phyloP scores from a whole-genome alignment of 2,888 invertebrate genomes.

The Cataglyphis cursor region DNA sequence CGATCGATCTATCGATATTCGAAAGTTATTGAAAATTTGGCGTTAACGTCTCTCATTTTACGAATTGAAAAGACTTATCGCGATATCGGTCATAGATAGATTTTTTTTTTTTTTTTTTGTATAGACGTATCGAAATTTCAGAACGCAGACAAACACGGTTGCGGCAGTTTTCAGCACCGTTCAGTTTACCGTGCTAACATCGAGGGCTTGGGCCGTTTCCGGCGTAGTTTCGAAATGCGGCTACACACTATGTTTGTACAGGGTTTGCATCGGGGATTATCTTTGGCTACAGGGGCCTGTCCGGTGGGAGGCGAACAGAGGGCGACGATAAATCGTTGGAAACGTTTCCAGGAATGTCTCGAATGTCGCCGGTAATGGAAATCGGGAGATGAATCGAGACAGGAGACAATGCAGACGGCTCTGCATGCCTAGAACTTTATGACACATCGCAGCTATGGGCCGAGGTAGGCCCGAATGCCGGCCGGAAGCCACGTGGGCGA shows the following conservation, averaged over 20 bases:
- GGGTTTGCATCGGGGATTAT: constrained; percentile 60
- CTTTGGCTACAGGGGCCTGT: constrained; percentile 51
- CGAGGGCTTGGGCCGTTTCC: neutral
- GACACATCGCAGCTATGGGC: constrained; percentile 35
- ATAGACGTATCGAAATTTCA: neutral
- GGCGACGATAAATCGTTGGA: constrained; percentile 65
- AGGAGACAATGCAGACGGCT: constrained; percentile 39
- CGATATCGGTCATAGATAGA: neutral
- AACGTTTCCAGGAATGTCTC: constrained; percentile 65
- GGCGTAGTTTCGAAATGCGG: constrained; percentile 31
- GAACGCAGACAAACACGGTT: constrained; percentile 24
- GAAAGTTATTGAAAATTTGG: neutral
- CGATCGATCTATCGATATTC: neutral
- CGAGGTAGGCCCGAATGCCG: neutral
- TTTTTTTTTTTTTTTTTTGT: too few relatives aligned
- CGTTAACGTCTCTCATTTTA: neutral
- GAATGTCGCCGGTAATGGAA: constrained; percentile 63
- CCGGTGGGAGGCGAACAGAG: neutral
- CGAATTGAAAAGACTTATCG: neutral
- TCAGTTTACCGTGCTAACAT: constrained; percentile 43
- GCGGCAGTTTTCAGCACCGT: constrained; percentile 43
- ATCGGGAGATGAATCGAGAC: constrained; percentile 58
- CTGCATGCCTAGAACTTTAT: constrained; percentile 46
- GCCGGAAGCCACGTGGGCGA: constrained; percentile 18
- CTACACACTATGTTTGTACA: constrained; percentile 38